Evolutionary conservation across 2,113 vertebrate species (phyloP).

Genomic region (Macquaria australasica): DNA sequence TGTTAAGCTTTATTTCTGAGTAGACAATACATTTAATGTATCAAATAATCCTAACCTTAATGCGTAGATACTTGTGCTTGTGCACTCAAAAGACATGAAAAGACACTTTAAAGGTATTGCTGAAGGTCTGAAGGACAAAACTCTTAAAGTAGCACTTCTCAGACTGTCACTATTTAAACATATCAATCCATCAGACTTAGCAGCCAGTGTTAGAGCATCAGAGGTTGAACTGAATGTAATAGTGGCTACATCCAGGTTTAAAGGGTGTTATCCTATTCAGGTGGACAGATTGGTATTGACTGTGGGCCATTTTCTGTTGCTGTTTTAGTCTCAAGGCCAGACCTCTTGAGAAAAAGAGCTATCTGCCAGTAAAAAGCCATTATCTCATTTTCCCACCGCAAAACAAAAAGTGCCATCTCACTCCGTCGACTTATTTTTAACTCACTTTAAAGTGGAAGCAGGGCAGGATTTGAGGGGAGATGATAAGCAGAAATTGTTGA

Average conservation of each 20-base stretch:
- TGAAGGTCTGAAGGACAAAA: background rate
- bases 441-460: slow-evolving; percentile 32
- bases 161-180: slow-evolving; percentile 19
- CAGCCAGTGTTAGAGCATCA: slow-evolving; percentile 22
- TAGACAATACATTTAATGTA: background rate
- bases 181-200: slow-evolving; percentile 16
- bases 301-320: slow-evolving; percentile 56
- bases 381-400: slow-evolving; percentile 39
- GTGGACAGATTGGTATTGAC: slow-evolving; percentile 50
- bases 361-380: slow-evolving; percentile 64
- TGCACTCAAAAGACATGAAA: background rate
- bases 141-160: slow-evolving; percentile 5
- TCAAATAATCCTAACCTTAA: background rate
- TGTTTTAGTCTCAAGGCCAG: slow-evolving; percentile 63
- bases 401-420: slow-evolving; percentile 48
- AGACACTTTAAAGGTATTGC: background rate
- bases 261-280: slow-evolving; percentile 47
- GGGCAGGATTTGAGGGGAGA: background rate
- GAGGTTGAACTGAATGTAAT: slow-evolving; percentile 43
- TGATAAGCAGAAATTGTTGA: background rate
- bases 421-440: slow-evolving; percentile 53
- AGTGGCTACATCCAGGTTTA: slow-evolving; percentile 40
- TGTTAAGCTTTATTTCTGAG: background rate
- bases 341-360: slow-evolving; percentile 45
- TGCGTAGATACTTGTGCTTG: background rate